Evolutionary conservation across 2,797 vertebrate species (phyloP).

Genomic region (Meriones psammophilus): DNA sequence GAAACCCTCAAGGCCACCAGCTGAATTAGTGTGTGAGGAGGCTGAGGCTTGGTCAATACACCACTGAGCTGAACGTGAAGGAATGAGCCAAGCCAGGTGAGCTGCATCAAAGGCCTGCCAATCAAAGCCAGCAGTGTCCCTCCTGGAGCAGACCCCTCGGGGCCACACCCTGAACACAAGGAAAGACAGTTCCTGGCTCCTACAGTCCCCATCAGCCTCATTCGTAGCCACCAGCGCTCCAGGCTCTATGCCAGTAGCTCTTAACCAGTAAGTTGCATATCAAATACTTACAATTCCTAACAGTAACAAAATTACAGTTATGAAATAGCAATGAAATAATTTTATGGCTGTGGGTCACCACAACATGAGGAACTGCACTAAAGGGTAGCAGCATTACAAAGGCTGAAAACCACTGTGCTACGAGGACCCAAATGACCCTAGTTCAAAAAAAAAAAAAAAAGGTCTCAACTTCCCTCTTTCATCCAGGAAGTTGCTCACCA

Average conservation of each 20-base stretch:
- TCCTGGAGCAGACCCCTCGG: rapidly evolving
- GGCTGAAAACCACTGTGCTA: not conserved
- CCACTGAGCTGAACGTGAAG: not conserved
- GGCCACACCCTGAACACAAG: not conserved
- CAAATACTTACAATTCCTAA: not conserved
- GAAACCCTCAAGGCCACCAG: not conserved
- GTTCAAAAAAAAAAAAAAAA: not conserved
- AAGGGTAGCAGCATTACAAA: not conserved
- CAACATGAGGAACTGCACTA: not conserved
- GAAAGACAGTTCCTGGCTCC: not conserved
- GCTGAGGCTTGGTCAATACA: not conserved
- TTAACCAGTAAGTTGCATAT: no score
- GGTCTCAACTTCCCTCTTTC: not conserved
- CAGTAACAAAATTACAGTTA: not conserved
- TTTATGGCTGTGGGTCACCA: not conserved
- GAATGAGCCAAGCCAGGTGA: not conserved
- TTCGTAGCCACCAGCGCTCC: not conserved
- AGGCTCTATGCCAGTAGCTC: not conserved
- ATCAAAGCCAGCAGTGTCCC: not conserved
- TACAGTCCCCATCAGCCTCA: not conserved
- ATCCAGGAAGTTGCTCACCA: not conserved
- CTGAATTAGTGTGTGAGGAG: not conserved
- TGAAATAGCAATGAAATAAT: not conserved
- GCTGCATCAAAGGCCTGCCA: not conserved
- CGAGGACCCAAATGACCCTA: not conserved